These are phyloP conservation scores for Anodontia alba DNA, from an alignment of 2,888 invertebrate species.

Conservation along the genomic window DNA sequence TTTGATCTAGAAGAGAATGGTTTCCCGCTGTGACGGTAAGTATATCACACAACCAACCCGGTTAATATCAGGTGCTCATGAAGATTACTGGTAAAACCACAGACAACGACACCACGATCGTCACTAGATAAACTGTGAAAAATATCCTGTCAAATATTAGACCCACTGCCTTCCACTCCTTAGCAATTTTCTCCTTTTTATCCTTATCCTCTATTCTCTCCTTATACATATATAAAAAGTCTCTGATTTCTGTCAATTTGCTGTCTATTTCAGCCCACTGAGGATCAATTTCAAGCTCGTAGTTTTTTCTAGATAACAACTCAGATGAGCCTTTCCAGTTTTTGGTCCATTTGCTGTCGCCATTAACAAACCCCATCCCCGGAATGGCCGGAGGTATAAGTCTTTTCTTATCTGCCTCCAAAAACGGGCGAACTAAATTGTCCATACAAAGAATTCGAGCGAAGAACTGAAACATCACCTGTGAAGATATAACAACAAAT, in stretches of 20 bases:
- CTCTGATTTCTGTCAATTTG: constrained; percentile 73
- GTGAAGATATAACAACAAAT: constrained; percentile 7
- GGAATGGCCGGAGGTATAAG: constrained; percentile 53
- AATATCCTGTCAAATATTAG: constrained; percentile 83
- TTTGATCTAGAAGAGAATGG: neutral
- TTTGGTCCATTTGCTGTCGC: constrained; percentile 66
- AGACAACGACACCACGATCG: constrained; percentile 79
- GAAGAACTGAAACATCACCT: constrained; percentile 81
- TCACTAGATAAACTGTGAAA: constrained; percentile 80
- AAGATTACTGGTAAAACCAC: constrained; percentile 77
- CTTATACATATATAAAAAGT: constrained; percentile 73
- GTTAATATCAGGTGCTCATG: constrained; percentile 53
- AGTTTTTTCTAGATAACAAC: constrained; percentile 46
- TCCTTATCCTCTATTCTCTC: constrained; percentile 80
- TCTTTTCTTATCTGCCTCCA: constrained; percentile 65
- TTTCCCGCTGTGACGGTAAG: neutral
- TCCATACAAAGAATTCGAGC: constrained; percentile 81
- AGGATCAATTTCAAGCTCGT: constrained; percentile 59
- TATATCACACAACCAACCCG: constrained; percentile 40
- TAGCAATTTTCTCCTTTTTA: constrained; percentile 76
- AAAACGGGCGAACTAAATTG: constrained; percentile 74
- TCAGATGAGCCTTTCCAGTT: constrained; percentile 69
- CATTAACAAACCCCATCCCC: constrained; percentile 67
- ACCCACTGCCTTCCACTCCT: constrained; percentile 83
- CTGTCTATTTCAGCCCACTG: constrained; percentile 73